Evolutionary conservation across 1,140 invertebrate species (phyloP).

Genomic region (Brachionus sp.): DNA sequence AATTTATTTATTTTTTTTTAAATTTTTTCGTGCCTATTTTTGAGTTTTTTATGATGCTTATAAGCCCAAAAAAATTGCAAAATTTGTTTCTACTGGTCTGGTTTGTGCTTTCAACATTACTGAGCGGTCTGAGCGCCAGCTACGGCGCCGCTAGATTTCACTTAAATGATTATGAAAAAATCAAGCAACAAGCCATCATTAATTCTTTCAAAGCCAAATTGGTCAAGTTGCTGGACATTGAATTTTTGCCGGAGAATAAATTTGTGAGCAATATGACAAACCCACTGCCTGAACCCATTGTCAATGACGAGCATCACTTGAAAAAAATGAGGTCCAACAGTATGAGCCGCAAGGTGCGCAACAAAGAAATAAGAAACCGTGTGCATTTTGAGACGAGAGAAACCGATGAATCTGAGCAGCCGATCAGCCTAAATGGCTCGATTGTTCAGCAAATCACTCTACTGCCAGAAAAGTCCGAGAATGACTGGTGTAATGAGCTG

Average conservation of each 20-base stretch:
- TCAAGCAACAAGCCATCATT: slow-evolving; percentile 14
- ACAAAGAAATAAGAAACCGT: background rate
- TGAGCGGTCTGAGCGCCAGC: background rate
- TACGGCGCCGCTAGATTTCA: background rate
- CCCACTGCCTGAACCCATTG: background rate
- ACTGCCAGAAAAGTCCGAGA: background rate
- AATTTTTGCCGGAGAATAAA: background rate
- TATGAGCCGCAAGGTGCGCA: background rate
- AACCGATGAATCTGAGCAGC: background rate
- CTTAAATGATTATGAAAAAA: background rate
- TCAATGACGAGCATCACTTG: background rate
- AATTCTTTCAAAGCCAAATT: background rate
- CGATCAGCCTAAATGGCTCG: background rate
- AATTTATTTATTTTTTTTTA: background rate
- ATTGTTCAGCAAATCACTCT: background rate
- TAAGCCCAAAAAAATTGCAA: background rate
- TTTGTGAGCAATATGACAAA: slow-evolving; percentile 7
- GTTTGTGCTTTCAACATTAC: background rate
- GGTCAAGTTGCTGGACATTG: slow-evolving; percentile 1
- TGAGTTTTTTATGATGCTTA: background rate
- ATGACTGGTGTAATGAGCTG: background rate
- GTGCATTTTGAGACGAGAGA: background rate
- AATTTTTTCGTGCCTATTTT: background rate
- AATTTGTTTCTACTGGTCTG: background rate
- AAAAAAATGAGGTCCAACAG: background rate